These are phyloP conservation scores for Machimus atricapillus DNA, from an alignment of 2,888 invertebrate species.

Conservation along the genomic window DNA sequence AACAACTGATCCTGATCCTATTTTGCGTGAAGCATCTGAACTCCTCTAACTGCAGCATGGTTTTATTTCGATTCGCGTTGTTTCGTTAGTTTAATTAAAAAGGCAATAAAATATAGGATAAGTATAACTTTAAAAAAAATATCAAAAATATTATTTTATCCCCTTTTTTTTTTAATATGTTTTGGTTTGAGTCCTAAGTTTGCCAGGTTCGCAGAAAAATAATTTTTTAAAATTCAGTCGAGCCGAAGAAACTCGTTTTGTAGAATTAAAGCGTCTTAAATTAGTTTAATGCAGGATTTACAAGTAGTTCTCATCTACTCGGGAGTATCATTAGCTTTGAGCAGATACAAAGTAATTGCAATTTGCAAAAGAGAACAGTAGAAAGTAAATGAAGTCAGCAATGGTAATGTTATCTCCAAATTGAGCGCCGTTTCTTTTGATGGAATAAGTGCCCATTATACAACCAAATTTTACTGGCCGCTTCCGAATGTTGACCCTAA, in stretches of 20 bases:
- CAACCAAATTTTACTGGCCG: background rate
- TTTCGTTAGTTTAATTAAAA: background rate
- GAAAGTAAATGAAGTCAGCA: background rate
- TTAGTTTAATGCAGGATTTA: background rate
- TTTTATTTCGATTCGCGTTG: background rate
- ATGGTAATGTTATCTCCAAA: background rate
- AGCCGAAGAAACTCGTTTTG: too few species aligned
- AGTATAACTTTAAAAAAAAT: background rate
- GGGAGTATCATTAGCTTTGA: background rate
- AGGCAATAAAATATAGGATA: background rate
- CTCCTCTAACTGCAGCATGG: background rate
- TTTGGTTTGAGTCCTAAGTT: background rate
- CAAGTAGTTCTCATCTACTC: background rate
- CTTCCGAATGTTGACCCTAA: background rate
- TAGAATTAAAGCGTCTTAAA: background rate
- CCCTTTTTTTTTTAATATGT: background rate
- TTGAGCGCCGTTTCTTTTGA: background rate
- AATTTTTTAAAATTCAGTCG: too few species aligned
- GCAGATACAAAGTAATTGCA: background rate
- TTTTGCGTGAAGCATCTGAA: background rate
- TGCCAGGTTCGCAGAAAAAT: background rate
- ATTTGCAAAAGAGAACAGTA: background rate
- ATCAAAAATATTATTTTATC: background rate
- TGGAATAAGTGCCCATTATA: background rate
- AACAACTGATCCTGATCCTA: background rate